phyloP scores from a whole-genome alignment of 1,140 invertebrate genomes.

The Leptinotarsa defecta region DNA sequence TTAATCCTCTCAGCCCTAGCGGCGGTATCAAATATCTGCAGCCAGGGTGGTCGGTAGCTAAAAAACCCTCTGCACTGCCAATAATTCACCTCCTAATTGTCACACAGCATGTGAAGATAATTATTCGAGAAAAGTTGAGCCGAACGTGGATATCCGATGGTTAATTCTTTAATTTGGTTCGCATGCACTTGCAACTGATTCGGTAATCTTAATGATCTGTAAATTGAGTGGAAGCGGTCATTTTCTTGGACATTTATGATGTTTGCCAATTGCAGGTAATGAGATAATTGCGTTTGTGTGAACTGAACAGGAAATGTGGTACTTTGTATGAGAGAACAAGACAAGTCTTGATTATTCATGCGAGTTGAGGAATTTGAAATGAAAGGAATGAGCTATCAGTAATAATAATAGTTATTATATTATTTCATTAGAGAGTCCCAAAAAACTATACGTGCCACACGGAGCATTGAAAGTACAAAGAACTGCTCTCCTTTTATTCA shows the following conservation, averaged over 20 bases:
- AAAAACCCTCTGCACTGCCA: constrained; percentile 9
- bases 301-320: not conserved
- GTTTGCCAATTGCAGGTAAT: not conserved
- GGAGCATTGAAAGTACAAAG: too few species aligned
- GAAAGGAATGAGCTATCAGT: too few species aligned
- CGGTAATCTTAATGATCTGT: not conserved
- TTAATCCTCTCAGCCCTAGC: not conserved
- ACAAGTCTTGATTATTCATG: too few species aligned
- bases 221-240: not conserved
- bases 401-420: too few species aligned
- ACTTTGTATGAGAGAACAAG: not conserved
- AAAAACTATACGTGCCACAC: too few species aligned
- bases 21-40: constrained; percentile 13
- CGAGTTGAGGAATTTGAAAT: too few species aligned
- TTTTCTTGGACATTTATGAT: constrained; percentile 1
- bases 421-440: too few species aligned
- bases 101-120: constrained; percentile 15
- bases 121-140: constrained; percentile 14
- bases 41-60: constrained; percentile 17
- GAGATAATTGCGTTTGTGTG: constrained; percentile 1
- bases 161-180: not conserved
- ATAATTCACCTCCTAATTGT: constrained; percentile 14
- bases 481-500: too few species aligned
- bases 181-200: not conserved
- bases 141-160: not conserved